Evolutionary conservation across 1,140 invertebrate species (phyloP).

Genomic region (Cryptotermes secundus): DNA sequence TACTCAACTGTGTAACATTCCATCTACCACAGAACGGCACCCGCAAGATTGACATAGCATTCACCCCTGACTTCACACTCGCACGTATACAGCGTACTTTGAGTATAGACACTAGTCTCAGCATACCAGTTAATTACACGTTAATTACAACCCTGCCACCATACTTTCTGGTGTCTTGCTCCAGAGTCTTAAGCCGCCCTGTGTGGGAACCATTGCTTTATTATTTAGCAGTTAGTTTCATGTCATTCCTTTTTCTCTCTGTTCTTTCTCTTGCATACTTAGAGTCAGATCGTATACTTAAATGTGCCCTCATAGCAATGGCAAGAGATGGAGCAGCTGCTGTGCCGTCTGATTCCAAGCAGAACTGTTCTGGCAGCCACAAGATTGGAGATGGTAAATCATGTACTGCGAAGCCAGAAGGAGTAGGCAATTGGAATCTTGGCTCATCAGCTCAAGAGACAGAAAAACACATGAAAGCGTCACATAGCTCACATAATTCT

Average conservation of each 20-base stretch:
- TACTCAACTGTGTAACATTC: conserved; percentile 83
- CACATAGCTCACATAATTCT: background rate
- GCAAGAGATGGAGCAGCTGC: conserved; percentile 47
- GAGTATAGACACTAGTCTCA: conserved; percentile 59
- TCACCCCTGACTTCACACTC: conserved; percentile 91
- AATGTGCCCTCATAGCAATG: conserved; percentile 52
- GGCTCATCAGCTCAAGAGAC: background rate
- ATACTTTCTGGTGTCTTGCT: conserved; percentile 72
- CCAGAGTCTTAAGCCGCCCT: conserved; percentile 70
- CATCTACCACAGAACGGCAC: conserved; percentile 77
- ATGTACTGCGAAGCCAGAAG: background rate
- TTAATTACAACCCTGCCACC: conserved; percentile 79
- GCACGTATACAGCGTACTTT: conserved; percentile 69
- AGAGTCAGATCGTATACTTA: conserved; percentile 71
- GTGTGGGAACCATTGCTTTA: conserved; percentile 77
- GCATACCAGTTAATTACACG: conserved; percentile 64
- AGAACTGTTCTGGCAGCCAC: background rate
- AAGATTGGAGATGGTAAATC: background rate
- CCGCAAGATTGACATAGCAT: conserved; percentile 86
- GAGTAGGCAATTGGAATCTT: background rate
- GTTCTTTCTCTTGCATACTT: conserved; percentile 70
- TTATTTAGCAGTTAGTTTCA: conserved; percentile 63
- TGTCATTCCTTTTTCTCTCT: conserved; percentile 63
- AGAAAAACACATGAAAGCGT: background rate
- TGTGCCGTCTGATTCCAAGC: background rate